Evolutionary conservation across 2,888 invertebrate species (phyloP).

Genomic region (Stenichneumon culpator): DNA sequence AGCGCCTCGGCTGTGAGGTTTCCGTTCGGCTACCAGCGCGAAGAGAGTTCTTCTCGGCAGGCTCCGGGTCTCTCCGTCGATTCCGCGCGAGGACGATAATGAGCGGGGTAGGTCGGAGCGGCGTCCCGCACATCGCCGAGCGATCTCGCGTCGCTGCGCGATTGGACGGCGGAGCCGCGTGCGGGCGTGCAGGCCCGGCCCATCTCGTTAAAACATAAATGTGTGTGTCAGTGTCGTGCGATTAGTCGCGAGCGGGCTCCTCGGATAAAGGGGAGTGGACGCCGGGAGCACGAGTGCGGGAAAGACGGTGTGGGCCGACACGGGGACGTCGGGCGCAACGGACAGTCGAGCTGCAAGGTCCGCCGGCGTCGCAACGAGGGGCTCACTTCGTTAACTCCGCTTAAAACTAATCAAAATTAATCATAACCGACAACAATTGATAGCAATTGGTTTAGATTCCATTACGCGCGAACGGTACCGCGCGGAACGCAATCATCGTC

Average conservation of each 20-base stretch:
- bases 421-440: conserved; percentile 84
- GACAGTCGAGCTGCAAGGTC: conserved; percentile 80
- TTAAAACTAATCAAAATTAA: conserved; percentile 84
- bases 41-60: conserved; percentile 15
- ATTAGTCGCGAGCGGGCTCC: conserved; percentile 75
- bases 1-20: neutral
- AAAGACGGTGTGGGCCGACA: conserved; percentile 61
- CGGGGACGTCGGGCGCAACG: conserved; percentile 53
- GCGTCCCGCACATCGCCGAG: conserved; percentile 43
- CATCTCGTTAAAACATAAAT: conserved; percentile 81
- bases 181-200: conserved; percentile 78
- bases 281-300: conserved; percentile 32
- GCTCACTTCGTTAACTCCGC: conserved; percentile 82
- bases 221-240: conserved; percentile 81
- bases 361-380: conserved; percentile 73
- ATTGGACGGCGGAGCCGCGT: conserved; percentile 76
- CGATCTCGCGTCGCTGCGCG: conserved; percentile 65
- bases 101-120: conserved; percentile 21
- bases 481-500: conserved; percentile 38
- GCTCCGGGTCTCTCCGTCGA: neutral
- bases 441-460: conserved; percentile 84
- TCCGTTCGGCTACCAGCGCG: conserved; percentile 13
- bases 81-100: conserved; percentile 22
- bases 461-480: conserved; percentile 72
- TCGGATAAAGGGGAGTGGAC: conserved; percentile 39